Evolutionary conservation across 2,113 vertebrate species (phyloP), one percentile per base, ranked within the genome.

Genomic region (Tragelaphus scriptus): DNA sequence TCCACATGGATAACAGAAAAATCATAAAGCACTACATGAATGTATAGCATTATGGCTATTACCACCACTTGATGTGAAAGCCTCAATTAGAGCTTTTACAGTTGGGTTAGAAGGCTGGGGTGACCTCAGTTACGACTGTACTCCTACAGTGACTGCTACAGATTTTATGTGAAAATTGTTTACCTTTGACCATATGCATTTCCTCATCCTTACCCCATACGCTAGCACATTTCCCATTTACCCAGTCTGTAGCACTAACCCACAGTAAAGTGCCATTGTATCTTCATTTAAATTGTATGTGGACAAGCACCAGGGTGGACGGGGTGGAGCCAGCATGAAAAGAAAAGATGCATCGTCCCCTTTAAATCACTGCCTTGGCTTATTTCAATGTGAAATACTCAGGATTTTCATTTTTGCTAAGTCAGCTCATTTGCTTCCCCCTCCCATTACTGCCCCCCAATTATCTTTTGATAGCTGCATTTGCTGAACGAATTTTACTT

Each of bases 401-500:
- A 32, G 51, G 7, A 14, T 77, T 93, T 81, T 93, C 44, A 68
- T 65, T 94, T 96, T 84, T 94, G 21, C 87, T 40, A 10, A 79
- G 8, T 95, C 58, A 82, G n/a, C 40, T 71, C 65, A 77, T 91
- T 85, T 94, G 23, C 53, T 90, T 26, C 11, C 71, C 40, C 36
- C 3, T 7, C 40, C 71, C n/a, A 19, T 5, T 0, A 0, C n/a
- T 5, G 0, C n/a, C n/a, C 10, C 68, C 68, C 15, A 75, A 21
- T 88, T 92, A 88, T 96, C 75, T 97, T 97, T 87, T 58, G 36
- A 85, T 91, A 47, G 30, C 47, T 94, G 49, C 32, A 59, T 89
- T 85, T 82, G 55, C 86, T 82, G 44, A 94, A 40, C 14, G 17
- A 77, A 90, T 97, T 97, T 96, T 90, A 80, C 53, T 95, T 95